Percentiles rank a stretch among this genome's conserved stretches.
Evolutionary conservation across 2,888 invertebrate genomes (phyloP).

Genomic region (Calliphora vomitoria): DNA sequence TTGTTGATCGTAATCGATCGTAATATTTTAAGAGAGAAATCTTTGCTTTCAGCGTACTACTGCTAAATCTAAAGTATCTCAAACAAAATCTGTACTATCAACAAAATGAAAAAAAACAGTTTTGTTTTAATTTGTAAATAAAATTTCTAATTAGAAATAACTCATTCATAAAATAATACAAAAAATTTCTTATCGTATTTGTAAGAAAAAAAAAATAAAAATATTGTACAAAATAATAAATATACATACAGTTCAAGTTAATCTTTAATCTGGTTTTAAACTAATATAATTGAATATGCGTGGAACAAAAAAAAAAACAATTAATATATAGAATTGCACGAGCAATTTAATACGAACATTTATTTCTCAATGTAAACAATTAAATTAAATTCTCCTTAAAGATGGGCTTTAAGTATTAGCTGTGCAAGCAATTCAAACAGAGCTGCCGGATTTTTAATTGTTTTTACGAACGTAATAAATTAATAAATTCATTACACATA

Average conservation of each 20-base stretch:
- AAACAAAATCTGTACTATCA: neutral
- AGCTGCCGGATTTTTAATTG: constrained; percentile 17
- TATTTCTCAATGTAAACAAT: constrained; percentile 16
- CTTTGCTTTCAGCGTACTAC: too few species aligned
- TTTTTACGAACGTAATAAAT: too few species aligned
- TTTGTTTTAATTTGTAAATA: constrained; percentile 3
- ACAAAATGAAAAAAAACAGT: too few species aligned
- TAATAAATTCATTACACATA: too few species aligned
- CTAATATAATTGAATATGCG: neutral
- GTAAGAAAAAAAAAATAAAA: neutral
- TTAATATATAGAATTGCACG: constrained; percentile 23
- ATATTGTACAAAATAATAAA: constrained; percentile 1
- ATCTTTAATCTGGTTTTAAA: constrained; percentile 18
- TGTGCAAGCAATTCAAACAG: neutral
- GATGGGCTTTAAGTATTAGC: neutral
- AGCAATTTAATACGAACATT: neutral
- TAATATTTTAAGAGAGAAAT: too few species aligned
- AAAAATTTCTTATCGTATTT: neutral
- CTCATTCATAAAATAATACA: constrained; percentile 17
- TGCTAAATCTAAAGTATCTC: neutral
- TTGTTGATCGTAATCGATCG: too few species aligned
- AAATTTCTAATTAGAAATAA: neutral
- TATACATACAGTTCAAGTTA: constrained; percentile 21
- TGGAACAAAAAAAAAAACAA: constrained; percentile 8
- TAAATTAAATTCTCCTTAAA: neutral